Evolutionary conservation across 2,797 vertebrate genomes (phyloP).

Genomic region (Tapirus indicus): DNA sequence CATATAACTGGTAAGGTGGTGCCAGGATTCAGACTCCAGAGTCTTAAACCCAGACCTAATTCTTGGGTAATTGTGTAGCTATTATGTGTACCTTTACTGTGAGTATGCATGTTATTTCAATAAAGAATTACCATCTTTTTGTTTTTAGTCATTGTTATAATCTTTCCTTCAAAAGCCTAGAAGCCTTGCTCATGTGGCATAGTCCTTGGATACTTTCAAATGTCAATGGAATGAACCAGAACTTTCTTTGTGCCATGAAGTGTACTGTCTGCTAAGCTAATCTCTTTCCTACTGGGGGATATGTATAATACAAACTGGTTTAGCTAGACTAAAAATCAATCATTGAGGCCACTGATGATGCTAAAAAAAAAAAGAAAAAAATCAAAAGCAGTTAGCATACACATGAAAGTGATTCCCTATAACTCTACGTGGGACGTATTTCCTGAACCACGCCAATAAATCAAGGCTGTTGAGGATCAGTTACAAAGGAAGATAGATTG

Average conservation of each 20-base stretch:
- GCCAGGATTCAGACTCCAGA: background rate
- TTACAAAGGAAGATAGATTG: constrained; percentile 83
- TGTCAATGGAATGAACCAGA: constrained; percentile 37
- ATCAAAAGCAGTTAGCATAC: constrained; percentile 84
- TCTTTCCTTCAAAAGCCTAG: constrained; percentile 31
- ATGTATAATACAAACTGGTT: constrained; percentile 69
- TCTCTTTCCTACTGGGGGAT: constrained; percentile 69
- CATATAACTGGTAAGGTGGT: background rate
- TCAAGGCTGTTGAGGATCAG: constrained; percentile 71
- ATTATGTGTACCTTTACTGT: background rate
- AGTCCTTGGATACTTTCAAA: constrained; percentile 50
- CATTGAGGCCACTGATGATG: constrained; percentile 68
- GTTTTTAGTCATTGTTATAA: background rate
- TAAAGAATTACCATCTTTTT: constrained; percentile 12
- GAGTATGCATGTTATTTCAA: background rate
- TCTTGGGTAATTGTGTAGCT: background rate
- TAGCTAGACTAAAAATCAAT: constrained; percentile 82
- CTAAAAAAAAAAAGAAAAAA: constrained; percentile 71
- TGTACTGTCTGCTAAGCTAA: constrained; percentile 62
- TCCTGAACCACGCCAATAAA: constrained; percentile 78
- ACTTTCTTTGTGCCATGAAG: constrained; percentile 60
- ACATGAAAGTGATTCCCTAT: constrained; percentile 81
- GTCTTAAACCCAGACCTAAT: background rate
- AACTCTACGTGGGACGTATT: constrained; percentile 78
- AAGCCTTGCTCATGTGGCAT: background rate